Conservation (phyloP, 2,888 invertebrate genomes). For the Carcina quercana region DNA sequence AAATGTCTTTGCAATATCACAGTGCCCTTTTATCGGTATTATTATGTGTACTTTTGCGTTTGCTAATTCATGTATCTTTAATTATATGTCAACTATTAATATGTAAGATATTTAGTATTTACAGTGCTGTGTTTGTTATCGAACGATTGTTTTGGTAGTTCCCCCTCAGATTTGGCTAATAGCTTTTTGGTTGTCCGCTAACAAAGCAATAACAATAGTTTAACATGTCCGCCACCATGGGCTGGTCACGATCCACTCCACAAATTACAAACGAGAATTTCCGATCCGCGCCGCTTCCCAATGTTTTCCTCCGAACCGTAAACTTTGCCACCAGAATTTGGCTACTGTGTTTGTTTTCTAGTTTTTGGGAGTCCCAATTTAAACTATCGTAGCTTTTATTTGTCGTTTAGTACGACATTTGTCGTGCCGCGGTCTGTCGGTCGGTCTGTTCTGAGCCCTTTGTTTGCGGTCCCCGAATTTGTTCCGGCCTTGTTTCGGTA, state of each 20-base stretch:
- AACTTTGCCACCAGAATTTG: slow-evolving; percentile 49
- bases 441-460: slow-evolving; percentile 48
- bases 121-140: too few relatives aligned
- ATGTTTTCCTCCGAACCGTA: slow-evolving; percentile 51
- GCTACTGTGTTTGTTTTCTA: slow-evolving; percentile 59
- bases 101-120: too few relatives aligned
- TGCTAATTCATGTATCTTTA: too few relatives aligned
- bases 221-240: slow-evolving; percentile 5
- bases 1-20: too few relatives aligned
- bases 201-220: slow-evolving; percentile 7
- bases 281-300: slow-evolving; percentile 46
- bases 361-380: slow-evolving; percentile 70
- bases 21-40: too few relatives aligned
- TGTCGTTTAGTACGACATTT: slow-evolving; percentile 67
- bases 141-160: too few relatives aligned
- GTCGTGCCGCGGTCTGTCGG: slow-evolving; percentile 44
- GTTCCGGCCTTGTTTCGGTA: slow-evolving; percentile 46
- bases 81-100: too few relatives aligned
- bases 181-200: too few relatives aligned
- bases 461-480: slow-evolving; percentile 57
- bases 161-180: too few relatives aligned
- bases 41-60: too few relatives aligned
- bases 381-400: slow-evolving; percentile 69
- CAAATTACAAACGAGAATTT: slow-evolving; percentile 47
- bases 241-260: slow-evolving; percentile 23